Percentiles rank a stretch among this genome's conserved stretches.
Evolutionary conservation across 2,797 vertebrate genomes (phyloP).

Genomic region (Falco peregrinus): DNA sequence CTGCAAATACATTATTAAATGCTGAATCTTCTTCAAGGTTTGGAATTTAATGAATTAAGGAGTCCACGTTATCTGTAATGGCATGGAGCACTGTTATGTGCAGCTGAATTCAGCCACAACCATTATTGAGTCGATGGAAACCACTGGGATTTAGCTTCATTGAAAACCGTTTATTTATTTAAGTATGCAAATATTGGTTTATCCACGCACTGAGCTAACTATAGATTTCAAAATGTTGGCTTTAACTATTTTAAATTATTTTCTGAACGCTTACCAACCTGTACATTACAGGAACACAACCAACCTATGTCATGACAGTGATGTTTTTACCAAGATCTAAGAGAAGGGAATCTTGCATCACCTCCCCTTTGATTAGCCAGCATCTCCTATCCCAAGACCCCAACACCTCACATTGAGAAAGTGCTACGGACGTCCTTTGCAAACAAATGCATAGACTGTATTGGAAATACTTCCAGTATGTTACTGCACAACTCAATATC

Average conservation of each 20-base stretch:
- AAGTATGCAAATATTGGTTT: not conserved
- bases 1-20: conserved; percentile 9
- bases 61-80: not conserved
- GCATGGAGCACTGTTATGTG: not conserved
- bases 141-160: not conserved
- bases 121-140: not conserved
- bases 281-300: not conserved
- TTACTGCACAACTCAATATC: not conserved
- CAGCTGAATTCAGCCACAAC: not conserved
- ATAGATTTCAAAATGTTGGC: not conserved
- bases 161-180: not conserved
- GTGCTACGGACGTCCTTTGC: not conserved
- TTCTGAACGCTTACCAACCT: not conserved
- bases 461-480: not conserved
- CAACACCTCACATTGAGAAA: not conserved
- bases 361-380: not conserved
- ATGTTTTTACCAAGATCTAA: not conserved
- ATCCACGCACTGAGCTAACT: not conserved
- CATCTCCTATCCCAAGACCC: not conserved
- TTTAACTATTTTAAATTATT: not conserved
- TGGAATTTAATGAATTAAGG: conserved; percentile 24
- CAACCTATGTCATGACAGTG: not conserved
- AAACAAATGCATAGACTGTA: not conserved
- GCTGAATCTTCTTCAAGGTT: not conserved
- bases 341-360: not conserved